A percentile compares a stretch with the other conserved stretches of the same genome.
These are phyloP conservation scores for Bambusicola thoracicus DNA, from an alignment of 2,113 vertebrate species.

Conservation along the genomic window DNA sequence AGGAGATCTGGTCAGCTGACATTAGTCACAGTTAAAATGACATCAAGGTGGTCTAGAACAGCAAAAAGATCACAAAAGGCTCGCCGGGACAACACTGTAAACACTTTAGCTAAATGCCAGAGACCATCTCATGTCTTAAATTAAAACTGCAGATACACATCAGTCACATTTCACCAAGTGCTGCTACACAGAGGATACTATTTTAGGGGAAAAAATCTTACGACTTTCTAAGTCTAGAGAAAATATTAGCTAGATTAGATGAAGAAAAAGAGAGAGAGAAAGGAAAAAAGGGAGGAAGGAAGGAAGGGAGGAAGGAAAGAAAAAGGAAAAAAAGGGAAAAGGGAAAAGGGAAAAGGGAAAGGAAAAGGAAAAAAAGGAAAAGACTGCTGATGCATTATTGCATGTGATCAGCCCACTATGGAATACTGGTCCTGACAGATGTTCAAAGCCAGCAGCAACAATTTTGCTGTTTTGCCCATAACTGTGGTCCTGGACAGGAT, in stretches of 20 bases:
- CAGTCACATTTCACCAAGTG: not conserved
- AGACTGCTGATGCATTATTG: not conserved
- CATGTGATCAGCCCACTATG: not conserved
- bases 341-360: too few relatives aligned
- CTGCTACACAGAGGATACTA: not conserved
- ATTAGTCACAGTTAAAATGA: not conserved
- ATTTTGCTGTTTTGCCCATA: not conserved
- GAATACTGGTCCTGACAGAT: not conserved
- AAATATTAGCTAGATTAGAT: not conserved
- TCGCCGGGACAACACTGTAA: not conserved
- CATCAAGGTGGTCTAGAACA: not conserved
- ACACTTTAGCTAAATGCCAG: not conserved
- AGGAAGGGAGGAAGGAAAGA: too few relatives aligned
- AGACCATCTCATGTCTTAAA: not conserved
- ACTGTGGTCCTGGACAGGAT: not conserved
- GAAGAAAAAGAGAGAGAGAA: not conserved
- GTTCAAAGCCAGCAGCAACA: not conserved
- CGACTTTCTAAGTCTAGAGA: not conserved
- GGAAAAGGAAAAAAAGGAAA: not conserved
- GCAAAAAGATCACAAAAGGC: not conserved
- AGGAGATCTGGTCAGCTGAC: not conserved
- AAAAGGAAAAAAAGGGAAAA: too few relatives aligned
- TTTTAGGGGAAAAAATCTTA: fast-evolving
- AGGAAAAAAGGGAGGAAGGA: too few relatives aligned
- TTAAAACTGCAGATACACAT: not conserved